Evolutionary conservation across 2,797 vertebrate species (phyloP), one percentile per base, ranked within the genome.

Genomic region (Melanotaenia parkinsoni): DNA sequence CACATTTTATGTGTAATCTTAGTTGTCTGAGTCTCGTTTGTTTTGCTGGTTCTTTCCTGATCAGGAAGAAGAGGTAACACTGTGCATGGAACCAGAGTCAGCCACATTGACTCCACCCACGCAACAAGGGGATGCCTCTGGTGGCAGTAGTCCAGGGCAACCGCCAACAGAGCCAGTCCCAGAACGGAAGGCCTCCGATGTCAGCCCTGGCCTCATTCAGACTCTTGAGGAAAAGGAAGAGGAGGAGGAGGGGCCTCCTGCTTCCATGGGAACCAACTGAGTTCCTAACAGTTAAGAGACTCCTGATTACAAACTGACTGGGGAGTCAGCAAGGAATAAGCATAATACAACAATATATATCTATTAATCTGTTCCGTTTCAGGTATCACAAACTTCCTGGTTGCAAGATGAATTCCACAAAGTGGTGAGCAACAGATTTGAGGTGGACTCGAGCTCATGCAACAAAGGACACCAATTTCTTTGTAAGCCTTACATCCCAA

Each of bases 51-150:
- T 79, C 72, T 84, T 63, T 79, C 58, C 69, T 50, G n/a, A 53
- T 63, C 86, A 95, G 95, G 94, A 98, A 86, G 97, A 97, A 80
- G 97, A 98, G 43, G 94, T 96, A 68, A 95, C 94, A 0, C 94
- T 98, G 85, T 97, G 95, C 88, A 93, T 96, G 92, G 97, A 99
- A 91, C 92, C 96, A 69, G 97, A 98, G 91, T 93, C 95, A 0
- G 93, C 96, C 76, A 98, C 94, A 80, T 80, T 95, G 88, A 94
- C 94, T 80, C 97, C 97, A 40, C 96, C 97, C 75, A 96, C 94
- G 54, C 97, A 97, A 79, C 93, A 95, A 81, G 97, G 97, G 76
- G 96, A 98, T 63, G 93, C 95, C 82, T 94, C 95, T 1, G 94
- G 94, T 62, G 95, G 97, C 87, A 98, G 96, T 91, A 96, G 95